Evolutionary conservation across 2,113 vertebrate genomes (phyloP).

Genomic region (Hippocampus barbouri): DNA sequence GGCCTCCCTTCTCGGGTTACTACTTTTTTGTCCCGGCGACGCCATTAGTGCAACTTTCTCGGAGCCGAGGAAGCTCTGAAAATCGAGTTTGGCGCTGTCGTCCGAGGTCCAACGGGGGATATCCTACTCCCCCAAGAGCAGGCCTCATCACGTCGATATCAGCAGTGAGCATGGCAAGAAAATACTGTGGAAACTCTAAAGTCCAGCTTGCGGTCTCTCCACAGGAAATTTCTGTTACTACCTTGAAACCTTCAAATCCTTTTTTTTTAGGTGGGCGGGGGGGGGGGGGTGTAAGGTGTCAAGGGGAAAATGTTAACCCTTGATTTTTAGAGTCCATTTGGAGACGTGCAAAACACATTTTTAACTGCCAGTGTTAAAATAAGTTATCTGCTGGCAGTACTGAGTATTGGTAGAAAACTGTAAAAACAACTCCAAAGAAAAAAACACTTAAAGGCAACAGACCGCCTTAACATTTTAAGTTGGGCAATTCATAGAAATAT

Average conservation of each 20-base stretch:
- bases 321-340: too few relatives aligned
- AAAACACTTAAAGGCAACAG: too few relatives aligned
- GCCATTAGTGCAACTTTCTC: conserved; percentile 46
- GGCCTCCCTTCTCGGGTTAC: conserved; percentile 10
- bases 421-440: too few relatives aligned
- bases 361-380: too few relatives aligned
- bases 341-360: too few relatives aligned
- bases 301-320: too few relatives aligned
- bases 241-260: background rate
- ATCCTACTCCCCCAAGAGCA: background rate
- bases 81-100: conserved; percentile 54
- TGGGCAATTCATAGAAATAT: too few relatives aligned
- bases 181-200: background rate
- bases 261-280: too few relatives aligned
- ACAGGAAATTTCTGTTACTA: background rate
- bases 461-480: too few relatives aligned
- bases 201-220: background rate
- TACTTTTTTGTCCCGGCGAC: conserved; percentile 12
- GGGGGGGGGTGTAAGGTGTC: too few relatives aligned
- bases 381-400: too few relatives aligned
- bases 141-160: background rate
- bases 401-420: too few relatives aligned
- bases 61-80: conserved; percentile 27
- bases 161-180: background rate
- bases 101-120: conserved; percentile 34